A percentile compares a stretch with the other conserved stretches of the same genome.
phyloP scores from a whole-genome alignment of 2,797 vertebrate species.

The Chromobotia macracanthus region DNA sequence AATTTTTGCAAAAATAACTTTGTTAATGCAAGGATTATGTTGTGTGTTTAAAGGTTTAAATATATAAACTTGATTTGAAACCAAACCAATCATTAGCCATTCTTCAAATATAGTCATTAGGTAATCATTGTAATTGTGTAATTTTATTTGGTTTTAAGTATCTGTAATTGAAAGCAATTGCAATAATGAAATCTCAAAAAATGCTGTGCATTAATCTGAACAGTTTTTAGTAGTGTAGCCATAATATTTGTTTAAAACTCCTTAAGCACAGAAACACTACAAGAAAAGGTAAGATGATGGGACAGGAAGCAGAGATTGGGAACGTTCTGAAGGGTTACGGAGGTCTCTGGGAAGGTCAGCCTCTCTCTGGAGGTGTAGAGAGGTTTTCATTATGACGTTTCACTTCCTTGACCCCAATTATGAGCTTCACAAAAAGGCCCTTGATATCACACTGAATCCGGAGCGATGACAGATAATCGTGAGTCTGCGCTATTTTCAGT shows the following conservation, averaged over 20 bases:
- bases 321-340: constrained; percentile 25
- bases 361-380: constrained; percentile 16
- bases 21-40: no score
- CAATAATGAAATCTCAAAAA: not conserved
- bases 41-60: not conserved
- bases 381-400: constrained; percentile 40
- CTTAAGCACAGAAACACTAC: no score
- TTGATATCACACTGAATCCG: constrained; percentile 41
- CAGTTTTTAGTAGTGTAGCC: not conserved
- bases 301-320: constrained; percentile 31
- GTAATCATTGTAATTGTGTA: not conserved
- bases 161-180: constrained; percentile 16
- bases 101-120: constrained; percentile 1
- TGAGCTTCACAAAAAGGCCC: constrained; percentile 51
- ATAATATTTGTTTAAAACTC: not conserved
- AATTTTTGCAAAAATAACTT: no score
- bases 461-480: constrained; percentile 2
- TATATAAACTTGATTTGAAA: constrained; percentile 7
- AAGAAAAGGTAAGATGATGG: not conserved
- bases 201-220: no score
- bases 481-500: constrained; percentile 30
- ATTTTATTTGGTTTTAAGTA: not conserved
- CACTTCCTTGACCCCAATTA: constrained; percentile 55
- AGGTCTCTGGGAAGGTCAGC: constrained; percentile 11
- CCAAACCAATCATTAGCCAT: not conserved